Conservation (phyloP, 2,888 invertebrate genomes). For the Clivina fossor region DNA sequence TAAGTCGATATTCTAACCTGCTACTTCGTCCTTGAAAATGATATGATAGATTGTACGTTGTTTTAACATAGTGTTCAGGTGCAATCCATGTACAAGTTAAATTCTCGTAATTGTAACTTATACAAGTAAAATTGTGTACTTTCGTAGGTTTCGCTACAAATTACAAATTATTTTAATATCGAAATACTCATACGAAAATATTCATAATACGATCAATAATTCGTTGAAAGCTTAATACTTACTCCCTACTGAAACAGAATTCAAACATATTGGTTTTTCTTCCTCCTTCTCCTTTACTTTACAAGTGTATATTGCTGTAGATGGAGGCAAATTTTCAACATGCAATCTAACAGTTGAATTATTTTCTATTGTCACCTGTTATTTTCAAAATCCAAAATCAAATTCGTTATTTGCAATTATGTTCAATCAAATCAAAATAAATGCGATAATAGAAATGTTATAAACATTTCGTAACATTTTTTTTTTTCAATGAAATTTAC, state of each 20-base stretch:
- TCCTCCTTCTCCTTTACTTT: conserved; percentile 50
- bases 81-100: conserved; percentile 75
- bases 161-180: no score
- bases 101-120: conserved; percentile 71
- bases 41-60: conserved; percentile 59
- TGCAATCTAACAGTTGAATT: conserved; percentile 63
- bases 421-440: no score
- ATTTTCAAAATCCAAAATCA: no score
- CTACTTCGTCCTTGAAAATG: conserved; percentile 52
- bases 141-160: conserved; percentile 62
- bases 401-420: no score
- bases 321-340: conserved; percentile 58
- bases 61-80: conserved; percentile 60
- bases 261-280: conserved; percentile 56
- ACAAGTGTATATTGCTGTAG: conserved; percentile 60
- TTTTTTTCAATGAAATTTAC: background rate
- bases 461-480: background rate
- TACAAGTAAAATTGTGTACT: conserved; percentile 71
- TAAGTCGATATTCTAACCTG: conserved; percentile 45
- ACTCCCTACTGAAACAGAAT: conserved; percentile 61
- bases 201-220: background rate
- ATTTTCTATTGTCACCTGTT: conserved; percentile 60
- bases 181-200: no score
- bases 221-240: conserved; percentile 47
- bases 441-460: no score